These are phyloP conservation scores for Deilephila porcellus DNA, from an alignment of 2,888 invertebrate genomes.

Conservation along the genomic window DNA sequence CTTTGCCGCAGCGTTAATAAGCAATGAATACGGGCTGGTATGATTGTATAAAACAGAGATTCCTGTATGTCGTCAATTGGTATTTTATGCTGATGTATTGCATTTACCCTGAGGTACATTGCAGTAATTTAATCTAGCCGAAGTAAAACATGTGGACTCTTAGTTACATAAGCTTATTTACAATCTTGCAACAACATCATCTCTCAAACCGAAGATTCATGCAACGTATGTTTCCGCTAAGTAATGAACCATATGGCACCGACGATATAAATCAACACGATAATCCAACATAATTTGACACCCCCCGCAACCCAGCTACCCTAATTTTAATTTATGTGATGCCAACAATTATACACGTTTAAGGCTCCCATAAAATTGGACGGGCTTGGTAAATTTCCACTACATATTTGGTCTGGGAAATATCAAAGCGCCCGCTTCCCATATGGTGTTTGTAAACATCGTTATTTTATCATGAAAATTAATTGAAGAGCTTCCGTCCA, in stretches of 20 bases:
- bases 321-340: constrained; percentile 26
- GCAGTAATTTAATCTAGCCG: too few relatives aligned
- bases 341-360: constrained; percentile 3
- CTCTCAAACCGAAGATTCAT: constrained; percentile 4
- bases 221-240: constrained; percentile 1
- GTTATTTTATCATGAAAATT: constrained; percentile 11
- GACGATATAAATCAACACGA: constrained; percentile 8
- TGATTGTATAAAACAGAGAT: neutral
- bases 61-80: too few relatives aligned
- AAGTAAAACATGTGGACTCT: too few relatives aligned
- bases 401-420: constrained; percentile 15
- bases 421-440: constrained; percentile 19
- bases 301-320: neutral
- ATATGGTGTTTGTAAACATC: constrained; percentile 17
- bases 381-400: neutral
- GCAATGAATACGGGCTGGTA: neutral
- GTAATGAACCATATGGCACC: constrained; percentile 20
- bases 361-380: constrained; percentile 16
- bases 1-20: too few relatives aligned
- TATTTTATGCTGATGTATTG: too few relatives aligned
- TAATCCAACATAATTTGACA: constrained; percentile 24
- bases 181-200: too few relatives aligned
- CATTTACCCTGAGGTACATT: too few relatives aligned
- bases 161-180: too few relatives aligned
- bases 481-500: neutral